phyloP scores from a whole-genome alignment of 2,797 vertebrate species.

The Triplophysa bombifrons region DNA sequence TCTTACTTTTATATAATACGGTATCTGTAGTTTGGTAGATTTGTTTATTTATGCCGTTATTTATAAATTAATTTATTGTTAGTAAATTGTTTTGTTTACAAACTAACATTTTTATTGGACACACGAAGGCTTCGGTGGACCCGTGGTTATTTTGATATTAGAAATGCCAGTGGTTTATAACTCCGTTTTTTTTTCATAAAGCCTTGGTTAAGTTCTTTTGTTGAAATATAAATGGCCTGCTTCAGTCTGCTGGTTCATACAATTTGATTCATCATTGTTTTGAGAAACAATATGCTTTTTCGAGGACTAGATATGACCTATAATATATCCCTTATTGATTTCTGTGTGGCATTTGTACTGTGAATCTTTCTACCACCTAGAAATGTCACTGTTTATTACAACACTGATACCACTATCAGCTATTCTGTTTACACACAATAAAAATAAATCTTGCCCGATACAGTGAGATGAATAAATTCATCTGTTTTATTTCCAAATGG shows the following conservation, averaged over 20 bases:
- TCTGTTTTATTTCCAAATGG: slow-evolving; percentile 33
- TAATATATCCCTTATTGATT: slow-evolving; percentile 19
- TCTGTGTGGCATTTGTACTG: slow-evolving; percentile 45
- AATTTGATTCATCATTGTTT: neutral
- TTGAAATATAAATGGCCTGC: neutral
- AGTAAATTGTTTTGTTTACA: too few species aligned
- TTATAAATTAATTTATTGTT: too few species aligned
- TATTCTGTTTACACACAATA: slow-evolving; percentile 39
- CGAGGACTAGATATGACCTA: neutral
- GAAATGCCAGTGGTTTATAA: too few species aligned
- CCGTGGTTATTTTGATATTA: too few species aligned
- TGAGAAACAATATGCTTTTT: neutral
- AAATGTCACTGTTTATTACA: slow-evolving; percentile 45
- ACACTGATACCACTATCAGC: slow-evolving; percentile 32
- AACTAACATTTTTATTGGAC: too few species aligned
- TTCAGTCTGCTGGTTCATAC: neutral
- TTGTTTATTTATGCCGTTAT: too few species aligned
- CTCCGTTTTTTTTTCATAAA: too few species aligned
- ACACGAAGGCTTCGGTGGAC: too few species aligned
- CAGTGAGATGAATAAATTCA: slow-evolving; percentile 32
- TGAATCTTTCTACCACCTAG: slow-evolving; percentile 21
- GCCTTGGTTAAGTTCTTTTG: too few species aligned
- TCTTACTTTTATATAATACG: too few species aligned
- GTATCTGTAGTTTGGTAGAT: too few species aligned
- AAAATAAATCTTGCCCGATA: slow-evolving; percentile 34